Conservation (phyloP, 1,140 invertebrate species). For the Aphelenchoides besseyi region DNA sequence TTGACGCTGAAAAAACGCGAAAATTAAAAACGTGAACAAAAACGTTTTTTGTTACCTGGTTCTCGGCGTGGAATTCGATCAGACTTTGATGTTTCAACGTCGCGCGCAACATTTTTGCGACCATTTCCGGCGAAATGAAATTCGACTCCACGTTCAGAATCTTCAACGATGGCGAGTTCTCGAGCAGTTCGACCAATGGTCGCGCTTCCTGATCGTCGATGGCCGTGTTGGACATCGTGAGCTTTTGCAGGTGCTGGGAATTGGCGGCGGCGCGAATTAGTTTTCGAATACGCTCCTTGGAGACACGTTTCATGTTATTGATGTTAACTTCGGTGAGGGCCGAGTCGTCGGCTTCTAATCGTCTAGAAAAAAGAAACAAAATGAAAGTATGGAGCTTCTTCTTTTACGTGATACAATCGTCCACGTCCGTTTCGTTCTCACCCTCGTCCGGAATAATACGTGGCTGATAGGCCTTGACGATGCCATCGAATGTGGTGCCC, state of each 20-base stretch:
- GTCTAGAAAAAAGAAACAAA: constrained; percentile 30
- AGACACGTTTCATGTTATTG: constrained; percentile 98
- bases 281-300: constrained; percentile 85
- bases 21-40: constrained; percentile 31
- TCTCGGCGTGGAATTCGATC: constrained; percentile 61
- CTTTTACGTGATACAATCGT: constrained; percentile 21
- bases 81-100: constrained; percentile 56
- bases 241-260: constrained; percentile 84
- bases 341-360: constrained; percentile 75
- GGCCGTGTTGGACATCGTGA: constrained; percentile 87
- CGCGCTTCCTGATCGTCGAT: constrained; percentile 80
- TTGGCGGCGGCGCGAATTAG: constrained; percentile 81
- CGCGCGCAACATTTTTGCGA: constrained; percentile 58
- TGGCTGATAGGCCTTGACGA: constrained; percentile 62
- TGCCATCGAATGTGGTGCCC: constrained; percentile 62
- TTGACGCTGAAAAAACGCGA: constrained; percentile 45
- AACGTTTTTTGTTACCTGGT: constrained; percentile 52
- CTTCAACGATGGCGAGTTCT: constrained; percentile 45
- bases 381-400: neutral
- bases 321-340: constrained; percentile 83
- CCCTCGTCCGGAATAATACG: constrained; percentile 64
- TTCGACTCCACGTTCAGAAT: constrained; percentile 62
- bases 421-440: constrained; percentile 63
- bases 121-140: constrained; percentile 57
- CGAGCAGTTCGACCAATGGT: constrained; percentile 59